Evolutionary conservation across 2,797 vertebrate species (phyloP).

Genomic region (Neomorphus geoffroyi): DNA sequence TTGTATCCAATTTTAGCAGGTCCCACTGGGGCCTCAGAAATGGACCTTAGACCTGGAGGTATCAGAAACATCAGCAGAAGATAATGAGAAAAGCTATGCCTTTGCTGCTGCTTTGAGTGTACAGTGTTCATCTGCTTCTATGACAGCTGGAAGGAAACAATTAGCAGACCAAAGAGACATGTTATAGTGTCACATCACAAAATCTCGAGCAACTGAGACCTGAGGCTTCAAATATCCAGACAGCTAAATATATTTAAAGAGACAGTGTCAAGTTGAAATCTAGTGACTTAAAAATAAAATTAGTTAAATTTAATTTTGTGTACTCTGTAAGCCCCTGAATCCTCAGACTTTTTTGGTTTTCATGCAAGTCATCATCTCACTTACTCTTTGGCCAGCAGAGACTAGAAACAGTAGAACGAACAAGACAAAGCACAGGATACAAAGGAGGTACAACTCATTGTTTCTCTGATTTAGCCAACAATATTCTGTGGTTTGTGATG

Average conservation of each 20-base stretch:
- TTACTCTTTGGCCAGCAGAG: neutral
- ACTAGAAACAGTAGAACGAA: neutral
- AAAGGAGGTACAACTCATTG: neutral
- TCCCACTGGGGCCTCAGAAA: neutral
- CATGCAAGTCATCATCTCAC: neutral
- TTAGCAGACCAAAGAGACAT: neutral
- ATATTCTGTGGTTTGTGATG: neutral
- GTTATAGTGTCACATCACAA: neutral
- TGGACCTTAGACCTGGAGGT: neutral
- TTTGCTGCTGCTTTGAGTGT: neutral
- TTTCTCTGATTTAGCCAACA: neutral
- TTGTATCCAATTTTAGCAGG: neutral
- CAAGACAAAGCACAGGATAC: neutral
- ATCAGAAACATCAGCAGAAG: constrained; percentile 14
- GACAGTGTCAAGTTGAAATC: neutral
- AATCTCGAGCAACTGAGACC: neutral
- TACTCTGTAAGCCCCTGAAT: neutral
- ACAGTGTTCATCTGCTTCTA: neutral
- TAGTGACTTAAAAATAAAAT: neutral
- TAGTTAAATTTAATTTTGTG: neutral
- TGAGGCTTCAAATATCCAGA: neutral
- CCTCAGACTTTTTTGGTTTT: neutral
- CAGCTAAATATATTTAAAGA: neutral
- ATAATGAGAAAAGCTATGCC: neutral
- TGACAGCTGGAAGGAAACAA: constrained; percentile 38